Evolutionary conservation across 1,140 invertebrate species (phyloP).

Genomic region (Zaprionus inermis): DNA sequence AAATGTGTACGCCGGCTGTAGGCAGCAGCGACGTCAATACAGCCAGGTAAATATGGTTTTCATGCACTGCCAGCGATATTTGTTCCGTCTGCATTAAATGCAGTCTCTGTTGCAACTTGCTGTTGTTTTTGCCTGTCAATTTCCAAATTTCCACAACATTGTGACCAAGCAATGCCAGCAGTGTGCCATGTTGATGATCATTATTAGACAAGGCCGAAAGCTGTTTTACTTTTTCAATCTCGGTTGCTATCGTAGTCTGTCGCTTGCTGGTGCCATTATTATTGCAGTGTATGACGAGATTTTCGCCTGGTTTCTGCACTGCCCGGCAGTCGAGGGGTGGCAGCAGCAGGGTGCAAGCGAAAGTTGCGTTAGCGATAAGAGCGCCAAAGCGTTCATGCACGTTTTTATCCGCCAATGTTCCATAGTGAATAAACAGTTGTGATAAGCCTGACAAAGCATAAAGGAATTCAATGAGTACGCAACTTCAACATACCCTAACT

Average conservation of each 20-base stretch:
- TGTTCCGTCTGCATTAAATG: slow-evolving; percentile 29
- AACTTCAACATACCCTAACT: not conserved
- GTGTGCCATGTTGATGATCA: not conserved
- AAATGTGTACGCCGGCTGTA: slow-evolving; percentile 46
- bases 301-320: slow-evolving; percentile 3
- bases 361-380: not conserved
- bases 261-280: slow-evolving; percentile 10
- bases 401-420: slow-evolving; percentile 1
- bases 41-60: slow-evolving; percentile 41
- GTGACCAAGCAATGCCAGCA: slow-evolving; percentile 31
- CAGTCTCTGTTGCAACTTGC: slow-evolving; percentile 26
- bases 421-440: slow-evolving; percentile 3
- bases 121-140: slow-evolving; percentile 9
- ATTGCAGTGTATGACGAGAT: slow-evolving; percentile 44
- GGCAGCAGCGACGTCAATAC: slow-evolving; percentile 35
- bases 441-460: slow-evolving; percentile 10
- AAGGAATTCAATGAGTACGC: not conserved
- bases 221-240: slow-evolving; percentile 51
- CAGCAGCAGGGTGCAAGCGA: slow-evolving; percentile 15
- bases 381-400: not conserved
- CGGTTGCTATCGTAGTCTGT: slow-evolving; percentile 16
- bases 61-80: slow-evolving; percentile 23
- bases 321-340: slow-evolving; percentile 40
- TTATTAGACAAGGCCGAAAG: slow-evolving; percentile 25
- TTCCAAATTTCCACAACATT: slow-evolving; percentile 57